Conservation (phyloP, 2,113 vertebrate genomes). For the Ia io region DNA sequence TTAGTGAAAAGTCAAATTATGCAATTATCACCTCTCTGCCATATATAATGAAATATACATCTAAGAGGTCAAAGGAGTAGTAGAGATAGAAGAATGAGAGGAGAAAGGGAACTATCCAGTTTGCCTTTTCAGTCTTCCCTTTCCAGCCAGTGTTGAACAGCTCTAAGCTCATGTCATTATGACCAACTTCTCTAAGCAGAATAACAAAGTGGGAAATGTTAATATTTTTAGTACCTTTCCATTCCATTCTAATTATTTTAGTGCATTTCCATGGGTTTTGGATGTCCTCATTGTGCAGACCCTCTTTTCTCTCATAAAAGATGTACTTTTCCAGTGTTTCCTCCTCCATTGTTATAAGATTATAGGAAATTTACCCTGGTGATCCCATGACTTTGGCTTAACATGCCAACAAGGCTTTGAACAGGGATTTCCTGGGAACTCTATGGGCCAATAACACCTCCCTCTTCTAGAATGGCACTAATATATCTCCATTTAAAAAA, state of each 20-base stretch:
- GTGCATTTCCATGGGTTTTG: not conserved
- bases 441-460: not conserved
- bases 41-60: not conserved
- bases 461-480: not conserved
- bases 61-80: not conserved
- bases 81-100: not conserved
- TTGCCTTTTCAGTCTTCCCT: not conserved
- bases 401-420: not conserved
- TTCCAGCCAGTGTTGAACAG: not conserved
- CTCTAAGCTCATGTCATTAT: not conserved
- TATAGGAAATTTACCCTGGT: not conserved
- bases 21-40: not conserved
- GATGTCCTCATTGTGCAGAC: not conserved
- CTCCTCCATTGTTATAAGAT: not conserved
- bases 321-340: not conserved
- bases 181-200: not conserved
- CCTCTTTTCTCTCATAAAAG: not conserved
- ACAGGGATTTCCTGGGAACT: not conserved
- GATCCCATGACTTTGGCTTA: too few relatives aligned
- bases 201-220: not conserved
- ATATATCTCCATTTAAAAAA: not conserved
- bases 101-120: not conserved
- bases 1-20: conserved; percentile 29
- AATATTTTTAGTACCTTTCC: not conserved
- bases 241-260: not conserved